phyloP scores from a whole-genome alignment of 2,113 vertebrate genomes.

The Atlantisia rogersi region DNA sequence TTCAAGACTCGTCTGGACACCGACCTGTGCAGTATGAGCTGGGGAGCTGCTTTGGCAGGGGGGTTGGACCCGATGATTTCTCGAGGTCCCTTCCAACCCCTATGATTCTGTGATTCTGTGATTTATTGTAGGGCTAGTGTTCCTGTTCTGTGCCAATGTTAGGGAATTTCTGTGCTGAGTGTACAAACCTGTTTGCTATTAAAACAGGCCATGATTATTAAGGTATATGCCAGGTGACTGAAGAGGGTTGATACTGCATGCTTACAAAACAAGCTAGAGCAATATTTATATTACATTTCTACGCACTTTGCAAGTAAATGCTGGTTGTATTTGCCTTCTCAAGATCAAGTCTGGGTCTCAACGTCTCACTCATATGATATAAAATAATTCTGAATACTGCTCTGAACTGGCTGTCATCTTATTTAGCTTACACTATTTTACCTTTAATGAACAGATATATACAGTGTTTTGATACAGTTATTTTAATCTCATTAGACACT shows the following conservation, averaged over 20 bases:
- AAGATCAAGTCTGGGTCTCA: neutral
- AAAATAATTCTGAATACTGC: neutral
- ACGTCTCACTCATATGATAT: neutral
- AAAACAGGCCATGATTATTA: fast-evolving
- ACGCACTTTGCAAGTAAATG: neutral
- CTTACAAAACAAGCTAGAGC: neutral
- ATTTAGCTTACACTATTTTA: neutral
- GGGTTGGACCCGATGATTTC: no score
- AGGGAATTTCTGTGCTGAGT: neutral
- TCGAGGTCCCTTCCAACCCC: no score
- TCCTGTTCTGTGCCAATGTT: neutral
- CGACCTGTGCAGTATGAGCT: no score
- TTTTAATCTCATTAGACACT: neutral
- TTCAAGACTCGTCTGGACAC: no score
- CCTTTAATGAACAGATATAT: neutral
- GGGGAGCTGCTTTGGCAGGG: no score
- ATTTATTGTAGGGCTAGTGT: neutral
- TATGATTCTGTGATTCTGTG: no score
- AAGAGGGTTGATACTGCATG: neutral
- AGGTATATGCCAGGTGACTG: neutral
- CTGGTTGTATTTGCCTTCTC: neutral
- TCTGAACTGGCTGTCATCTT: neutral
- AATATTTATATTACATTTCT: neutral
- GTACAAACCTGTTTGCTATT: neutral
- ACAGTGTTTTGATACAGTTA: neutral